These are phyloP conservation scores for Pollachius pollachius DNA, from an alignment of 2,113 vertebrate genomes.

Conservation along the genomic window DNA sequence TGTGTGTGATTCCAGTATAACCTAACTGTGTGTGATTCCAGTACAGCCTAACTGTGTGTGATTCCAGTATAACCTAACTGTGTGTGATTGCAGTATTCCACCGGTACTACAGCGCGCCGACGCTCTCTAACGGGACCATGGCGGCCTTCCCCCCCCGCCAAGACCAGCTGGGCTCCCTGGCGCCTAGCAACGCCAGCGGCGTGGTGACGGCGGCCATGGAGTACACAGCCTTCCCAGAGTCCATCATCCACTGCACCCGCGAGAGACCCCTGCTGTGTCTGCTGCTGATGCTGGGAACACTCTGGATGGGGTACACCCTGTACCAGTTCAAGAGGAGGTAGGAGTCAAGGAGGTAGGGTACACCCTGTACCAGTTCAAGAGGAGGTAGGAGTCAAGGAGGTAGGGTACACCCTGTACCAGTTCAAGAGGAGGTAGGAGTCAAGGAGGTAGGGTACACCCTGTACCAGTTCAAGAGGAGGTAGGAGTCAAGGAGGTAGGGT, in stretches of 20 bases:
- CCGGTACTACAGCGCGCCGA: conserved; percentile 81
- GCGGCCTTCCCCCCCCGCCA: conserved; percentile 40
- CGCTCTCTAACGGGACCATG: conserved; percentile 64
- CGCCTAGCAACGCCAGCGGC: conserved; percentile 64
- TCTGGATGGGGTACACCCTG: conserved; percentile 96
- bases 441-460: too few species aligned
- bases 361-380: too few species aligned
- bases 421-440: too few species aligned
- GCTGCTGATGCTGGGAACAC: conserved; percentile 93
- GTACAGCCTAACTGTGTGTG: too few species aligned
- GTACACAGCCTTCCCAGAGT: conserved; percentile 50
- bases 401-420: too few species aligned
- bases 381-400: too few species aligned
- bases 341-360: conserved; percentile 1
- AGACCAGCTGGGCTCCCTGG: conserved; percentile 14
- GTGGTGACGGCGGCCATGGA: conserved; percentile 13
- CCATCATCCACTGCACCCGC: conserved; percentile 73
- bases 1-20: too few species aligned
- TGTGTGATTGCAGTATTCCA: conserved; percentile 80
- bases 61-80: too few species aligned
- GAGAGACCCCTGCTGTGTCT: conserved; percentile 90
- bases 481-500: conserved; percentile 23
- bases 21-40: too few species aligned
- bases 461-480: too few species aligned
- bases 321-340: conserved; percentile 98